Conservation (phyloP, 2,888 invertebrate genomes). For the Trissolcus japonicus region DNA sequence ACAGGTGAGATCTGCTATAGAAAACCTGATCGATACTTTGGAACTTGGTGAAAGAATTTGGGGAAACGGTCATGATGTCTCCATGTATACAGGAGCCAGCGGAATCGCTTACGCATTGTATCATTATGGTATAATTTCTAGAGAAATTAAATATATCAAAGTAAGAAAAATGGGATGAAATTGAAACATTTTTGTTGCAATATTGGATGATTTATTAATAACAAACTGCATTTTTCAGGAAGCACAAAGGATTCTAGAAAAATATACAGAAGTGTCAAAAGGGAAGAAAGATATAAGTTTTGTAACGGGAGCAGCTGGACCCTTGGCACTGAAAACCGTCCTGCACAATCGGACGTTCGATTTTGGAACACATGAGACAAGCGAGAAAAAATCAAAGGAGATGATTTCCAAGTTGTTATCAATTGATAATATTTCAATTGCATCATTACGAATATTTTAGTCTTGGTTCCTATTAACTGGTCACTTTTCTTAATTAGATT, state of each 20-base stretch:
- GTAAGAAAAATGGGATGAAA: constrained; percentile 55
- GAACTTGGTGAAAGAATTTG: constrained; percentile 76
- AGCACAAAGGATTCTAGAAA: constrained; percentile 30
- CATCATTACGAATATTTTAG: not conserved
- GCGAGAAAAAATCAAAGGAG: constrained; percentile 75
- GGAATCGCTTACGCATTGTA: constrained; percentile 84
- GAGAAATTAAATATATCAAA: constrained; percentile 64
- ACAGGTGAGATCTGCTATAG: not conserved
- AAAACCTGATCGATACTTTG: constrained; percentile 63
- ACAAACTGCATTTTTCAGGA: constrained; percentile 29
- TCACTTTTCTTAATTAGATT: constrained; percentile 76
- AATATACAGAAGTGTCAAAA: constrained; percentile 73
- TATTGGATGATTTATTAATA: not conserved
- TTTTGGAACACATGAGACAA: constrained; percentile 25
- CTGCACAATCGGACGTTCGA: constrained; percentile 71
- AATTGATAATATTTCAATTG: not conserved
- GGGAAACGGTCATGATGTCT: constrained; percentile 77
- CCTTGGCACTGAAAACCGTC: constrained; percentile 81
- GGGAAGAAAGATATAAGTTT: constrained; percentile 79
- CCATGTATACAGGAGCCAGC: constrained; percentile 86
- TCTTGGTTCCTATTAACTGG: not conserved
- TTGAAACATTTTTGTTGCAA: not conserved
- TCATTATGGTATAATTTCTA: constrained; percentile 73
- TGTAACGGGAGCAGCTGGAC: constrained; percentile 83
- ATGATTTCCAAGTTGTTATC: constrained; percentile 78